Conservation (phyloP, 1,140 invertebrate species). For the Drosophila cardini region DNA sequence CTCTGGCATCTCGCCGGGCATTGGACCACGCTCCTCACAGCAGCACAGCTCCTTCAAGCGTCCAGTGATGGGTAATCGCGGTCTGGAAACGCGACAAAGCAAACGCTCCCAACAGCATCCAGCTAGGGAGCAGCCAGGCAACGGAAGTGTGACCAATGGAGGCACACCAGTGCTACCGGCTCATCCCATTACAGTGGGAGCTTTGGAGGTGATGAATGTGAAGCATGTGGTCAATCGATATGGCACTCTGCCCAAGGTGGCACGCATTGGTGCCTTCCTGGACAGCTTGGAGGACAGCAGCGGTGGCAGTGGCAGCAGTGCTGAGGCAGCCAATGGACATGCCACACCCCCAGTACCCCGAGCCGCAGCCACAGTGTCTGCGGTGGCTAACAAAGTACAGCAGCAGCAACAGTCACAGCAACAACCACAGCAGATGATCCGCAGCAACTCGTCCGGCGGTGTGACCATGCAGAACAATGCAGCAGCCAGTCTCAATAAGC, state of each 20-base stretch:
- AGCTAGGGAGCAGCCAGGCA: conserved; percentile 21
- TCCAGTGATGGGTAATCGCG: conserved; percentile 86
- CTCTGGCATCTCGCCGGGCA: conserved; percentile 60
- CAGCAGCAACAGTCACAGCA: conserved; percentile 84
- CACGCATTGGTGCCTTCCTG: conserved; percentile 97
- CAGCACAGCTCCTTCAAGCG: conserved; percentile 86
- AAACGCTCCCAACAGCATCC: conserved; percentile 87
- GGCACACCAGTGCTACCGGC: conserved; percentile 32
- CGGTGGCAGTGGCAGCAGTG: conserved; percentile 19
- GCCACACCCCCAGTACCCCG: conserved; percentile 48
- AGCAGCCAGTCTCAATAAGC: conserved; percentile 85
- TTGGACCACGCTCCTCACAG: conserved; percentile 69
- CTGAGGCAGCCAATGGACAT: conserved; percentile 63
- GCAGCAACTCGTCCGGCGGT: conserved; percentile 93
- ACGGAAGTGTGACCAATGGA: conserved; percentile 37
- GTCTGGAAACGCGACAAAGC: conserved; percentile 86
- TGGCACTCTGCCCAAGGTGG: conserved; percentile 97
- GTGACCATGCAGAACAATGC: conserved; percentile 87
- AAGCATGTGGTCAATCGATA: conserved; percentile 98
- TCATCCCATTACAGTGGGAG: conserved; percentile 89
- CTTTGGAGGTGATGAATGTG: conserved; percentile 98
- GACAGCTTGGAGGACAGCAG: conserved; percentile 90
- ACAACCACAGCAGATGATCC: conserved; percentile 89
- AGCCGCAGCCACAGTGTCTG: conserved; percentile 42
- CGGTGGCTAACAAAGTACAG: conserved; percentile 86